Evolutionary conservation across 2,113 vertebrate species (phyloP).

Genomic region (Crypturellus undulatus): DNA sequence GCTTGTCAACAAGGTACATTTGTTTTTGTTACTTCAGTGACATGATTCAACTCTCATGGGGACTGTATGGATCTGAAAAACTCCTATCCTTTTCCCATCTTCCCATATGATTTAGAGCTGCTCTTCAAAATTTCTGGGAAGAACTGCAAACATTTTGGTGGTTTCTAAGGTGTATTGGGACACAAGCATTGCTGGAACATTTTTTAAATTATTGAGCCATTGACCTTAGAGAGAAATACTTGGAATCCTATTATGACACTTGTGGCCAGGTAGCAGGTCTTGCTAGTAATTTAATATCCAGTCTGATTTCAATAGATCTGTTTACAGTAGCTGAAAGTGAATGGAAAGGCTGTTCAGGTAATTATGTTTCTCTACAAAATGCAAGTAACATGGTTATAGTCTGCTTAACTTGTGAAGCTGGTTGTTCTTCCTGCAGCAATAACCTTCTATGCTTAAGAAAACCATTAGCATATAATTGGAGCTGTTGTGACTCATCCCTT

Average conservation of each 20-base stretch:
- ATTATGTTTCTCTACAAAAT: not conserved
- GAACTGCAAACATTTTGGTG: not conserved
- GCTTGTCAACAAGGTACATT: not conserved
- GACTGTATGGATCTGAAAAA: not conserved
- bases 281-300: not conserved
- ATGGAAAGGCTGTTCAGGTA: not conserved
- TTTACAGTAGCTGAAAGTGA: not conserved
- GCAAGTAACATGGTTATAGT: not conserved
- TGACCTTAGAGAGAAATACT: not conserved
- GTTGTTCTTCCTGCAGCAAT: not conserved
- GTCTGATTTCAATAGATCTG: fast-evolving
- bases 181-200: not conserved
- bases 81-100: not conserved
- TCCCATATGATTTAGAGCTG: not conserved
- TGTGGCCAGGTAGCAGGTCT: not conserved
- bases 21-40: not conserved
- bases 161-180: not conserved
- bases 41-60: not conserved
- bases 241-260: not conserved
- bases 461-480: not conserved
- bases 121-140: not conserved
- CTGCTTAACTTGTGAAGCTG: not conserved
- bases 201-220: not conserved
- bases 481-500: not conserved
- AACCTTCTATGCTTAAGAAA: not conserved